These are phyloP conservation scores for Brachionus plicatilis DNA, from an alignment of 1,140 invertebrate species.

Conservation along the genomic window DNA sequence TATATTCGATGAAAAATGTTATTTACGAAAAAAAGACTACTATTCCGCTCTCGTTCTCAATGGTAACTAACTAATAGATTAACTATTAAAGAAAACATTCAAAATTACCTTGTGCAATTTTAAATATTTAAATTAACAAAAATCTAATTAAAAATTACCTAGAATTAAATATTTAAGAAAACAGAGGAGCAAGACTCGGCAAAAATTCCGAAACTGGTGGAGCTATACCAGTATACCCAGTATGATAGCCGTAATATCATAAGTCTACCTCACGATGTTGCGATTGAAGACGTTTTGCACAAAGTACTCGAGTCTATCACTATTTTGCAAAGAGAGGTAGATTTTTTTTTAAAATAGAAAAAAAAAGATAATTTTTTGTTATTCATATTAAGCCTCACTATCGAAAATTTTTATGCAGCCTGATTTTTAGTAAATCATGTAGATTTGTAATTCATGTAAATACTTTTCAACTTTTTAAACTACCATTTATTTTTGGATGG, in stretches of 20 bases:
- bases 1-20: constrained; percentile 7
- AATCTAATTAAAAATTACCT: neutral
- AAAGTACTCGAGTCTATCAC: neutral
- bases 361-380: neutral
- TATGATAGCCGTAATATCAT: neutral
- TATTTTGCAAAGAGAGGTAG: neutral
- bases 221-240: constrained; percentile 16
- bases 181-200: neutral
- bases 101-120: neutral
- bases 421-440: neutral
- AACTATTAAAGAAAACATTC: neutral
- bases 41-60: constrained; percentile 3
- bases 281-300: neutral
- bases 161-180: neutral
- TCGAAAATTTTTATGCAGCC: neutral
- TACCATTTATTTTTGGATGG: no score
- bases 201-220: constrained; percentile 19
- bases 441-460: constrained; percentile 30
- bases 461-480: no score
- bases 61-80: neutral
- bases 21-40: neutral
- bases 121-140: neutral
- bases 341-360: neutral
- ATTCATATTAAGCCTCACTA: neutral
- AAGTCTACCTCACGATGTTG: neutral